Percentiles rank a stretch among this genome's conserved stretches.
Conservation (phyloP, 2,888 invertebrate species). For the Nipponacmea schrenckii region DNA sequence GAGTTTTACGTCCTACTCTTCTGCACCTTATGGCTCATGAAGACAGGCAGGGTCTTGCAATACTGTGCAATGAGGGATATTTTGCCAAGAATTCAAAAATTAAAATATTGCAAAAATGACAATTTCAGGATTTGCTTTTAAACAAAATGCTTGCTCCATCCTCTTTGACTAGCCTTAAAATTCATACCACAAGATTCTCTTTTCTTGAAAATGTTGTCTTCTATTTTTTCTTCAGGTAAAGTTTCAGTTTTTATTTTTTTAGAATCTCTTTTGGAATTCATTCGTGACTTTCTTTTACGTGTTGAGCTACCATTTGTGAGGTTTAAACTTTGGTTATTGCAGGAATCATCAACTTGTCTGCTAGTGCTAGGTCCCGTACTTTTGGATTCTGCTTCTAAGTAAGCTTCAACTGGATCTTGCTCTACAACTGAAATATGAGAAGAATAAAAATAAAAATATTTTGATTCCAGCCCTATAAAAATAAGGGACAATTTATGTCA, state of each 20-base stretch:
- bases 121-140: slow-evolving; percentile 27
- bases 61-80: no score
- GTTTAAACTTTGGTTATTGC: no score
- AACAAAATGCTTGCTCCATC: slow-evolving; percentile 36
- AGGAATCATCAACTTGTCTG: no score
- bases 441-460: neutral
- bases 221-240: neutral
- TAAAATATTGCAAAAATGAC: slow-evolving; percentile 43
- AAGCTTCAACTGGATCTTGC: slow-evolving; percentile 36
- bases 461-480: neutral
- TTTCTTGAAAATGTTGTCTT: slow-evolving; percentile 31
- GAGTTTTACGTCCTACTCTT: no score
- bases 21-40: no score
- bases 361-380: no score
- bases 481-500: neutral
- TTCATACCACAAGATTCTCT: slow-evolving; percentile 46
- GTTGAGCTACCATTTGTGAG: neutral
- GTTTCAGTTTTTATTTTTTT: neutral
- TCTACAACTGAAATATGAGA: slow-evolving; percentile 22
- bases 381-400: slow-evolving; percentile 23
- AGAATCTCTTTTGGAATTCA: neutral
- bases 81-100: no score
- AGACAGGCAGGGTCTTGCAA: no score
- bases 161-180: slow-evolving; percentile 23
- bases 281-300: neutral